Base-by-base conservation (phyloP, 2,113 vertebrate genomes). In the Clarias macrocephalus region DNA sequence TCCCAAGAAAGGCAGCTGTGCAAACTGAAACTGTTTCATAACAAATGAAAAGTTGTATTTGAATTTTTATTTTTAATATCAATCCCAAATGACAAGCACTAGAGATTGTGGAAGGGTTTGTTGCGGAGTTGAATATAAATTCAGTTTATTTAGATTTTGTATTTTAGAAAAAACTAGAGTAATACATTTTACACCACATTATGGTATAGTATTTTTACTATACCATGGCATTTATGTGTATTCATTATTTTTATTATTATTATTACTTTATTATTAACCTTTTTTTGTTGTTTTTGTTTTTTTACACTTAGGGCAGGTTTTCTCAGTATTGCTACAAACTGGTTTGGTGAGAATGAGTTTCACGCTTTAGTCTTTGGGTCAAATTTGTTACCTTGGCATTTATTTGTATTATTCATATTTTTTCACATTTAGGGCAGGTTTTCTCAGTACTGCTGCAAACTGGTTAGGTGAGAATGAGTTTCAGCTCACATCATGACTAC, bases 1-100 rank as follows among this genome's bases (percentile, higher is more conserved):
- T 92, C 90, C 92, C 91, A 89, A 91, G 48, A 84, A 91, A 92
- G 91, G 80, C 76, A 79, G 21, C 8, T 83, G 63, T 33, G 48
- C 2, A 77, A 68, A 56, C 25, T 19, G 8, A 59, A 56, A 25
- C 25, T n/a, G 12, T 66, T 48, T 82, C 72, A 19, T 75, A 10
- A 5, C n/a, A 25, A 48, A 9, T 42, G 12, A 7, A 15, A 3
- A 63, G 48, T n/a, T 21, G 62, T 30, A 33, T 33, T 33, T 42
- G 19, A 21, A 33, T 33, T 72, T 30, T 18, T 70, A 5, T 12
- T 42, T 9, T 76, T 73, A 12, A 25, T 25, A 25, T 76, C 42
- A 0, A 76, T 48, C 28, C 13, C 9, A 73, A 73, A 75, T 0
- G 42, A 23, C 23, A 16, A 21, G 65, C n/a, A 16, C n/a, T 3